A percentile compares a stretch with the other conserved stretches of the same genome.
Conservation (phyloP, 30 jellyfish, hydroid and myxozoan species). For the Aurelia sp. region DNA sequence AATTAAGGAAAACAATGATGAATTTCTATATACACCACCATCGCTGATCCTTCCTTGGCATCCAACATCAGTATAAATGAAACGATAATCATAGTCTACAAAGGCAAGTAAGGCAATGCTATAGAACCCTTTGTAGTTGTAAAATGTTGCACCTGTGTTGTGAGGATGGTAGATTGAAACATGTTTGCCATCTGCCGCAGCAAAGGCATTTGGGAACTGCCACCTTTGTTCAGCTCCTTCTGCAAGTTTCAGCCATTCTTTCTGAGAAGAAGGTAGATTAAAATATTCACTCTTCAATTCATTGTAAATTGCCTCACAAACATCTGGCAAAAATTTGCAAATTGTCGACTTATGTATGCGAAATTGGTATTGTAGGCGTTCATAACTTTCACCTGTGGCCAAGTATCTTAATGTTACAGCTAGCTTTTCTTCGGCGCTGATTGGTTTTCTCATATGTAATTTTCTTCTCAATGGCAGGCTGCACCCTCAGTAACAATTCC, state of each 20-base stretch:
- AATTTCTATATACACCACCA: no score
- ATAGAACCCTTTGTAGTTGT: no score
- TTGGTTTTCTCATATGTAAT: slow-evolving; percentile 25
- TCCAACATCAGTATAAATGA: no score
- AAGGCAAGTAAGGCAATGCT: no score
- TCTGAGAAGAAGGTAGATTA: not conserved
- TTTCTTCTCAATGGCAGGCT: slow-evolving; percentile 6
- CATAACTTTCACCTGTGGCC: slow-evolving; percentile 53
- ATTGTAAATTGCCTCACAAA: slow-evolving; percentile 24
- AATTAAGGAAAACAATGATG: no score
- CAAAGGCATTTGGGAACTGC: no score
- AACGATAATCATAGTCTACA: no score
- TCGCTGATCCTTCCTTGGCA: no score
- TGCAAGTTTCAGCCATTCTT: slow-evolving; percentile 24
- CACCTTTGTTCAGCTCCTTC: slow-evolving; percentile 23
- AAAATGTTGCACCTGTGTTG: no score
- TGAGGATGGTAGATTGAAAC: no score
- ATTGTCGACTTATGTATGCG: slow-evolving; percentile 37
- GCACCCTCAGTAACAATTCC: slow-evolving; percentile 21
- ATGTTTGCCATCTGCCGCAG: no score
- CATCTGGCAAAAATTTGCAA: slow-evolving; percentile 4
- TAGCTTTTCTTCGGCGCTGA: slow-evolving; percentile 54
- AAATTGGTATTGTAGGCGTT: slow-evolving; percentile 43
- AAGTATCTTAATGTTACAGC: slow-evolving; percentile 48
- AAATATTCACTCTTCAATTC: slow-evolving; percentile 19